Percentiles rank a stretch among this genome's conserved stretches.
phyloP scores from a whole-genome alignment of 2,888 invertebrate species.

The Nezara viridula region DNA sequence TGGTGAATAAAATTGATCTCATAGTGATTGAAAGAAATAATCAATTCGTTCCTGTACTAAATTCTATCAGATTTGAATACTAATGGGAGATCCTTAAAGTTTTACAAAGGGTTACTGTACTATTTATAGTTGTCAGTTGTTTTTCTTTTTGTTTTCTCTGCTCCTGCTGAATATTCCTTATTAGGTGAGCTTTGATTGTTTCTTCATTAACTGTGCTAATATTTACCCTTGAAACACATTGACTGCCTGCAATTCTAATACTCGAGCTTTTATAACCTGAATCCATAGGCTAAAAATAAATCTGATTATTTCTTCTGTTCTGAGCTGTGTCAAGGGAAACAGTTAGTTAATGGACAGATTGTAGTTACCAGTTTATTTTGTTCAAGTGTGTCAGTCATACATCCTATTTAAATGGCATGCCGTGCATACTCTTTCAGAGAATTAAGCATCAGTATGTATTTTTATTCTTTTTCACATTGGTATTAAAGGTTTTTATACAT shows the following conservation, averaged over 20 bases:
- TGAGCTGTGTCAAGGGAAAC: constrained; percentile 16
- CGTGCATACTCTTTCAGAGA: constrained; percentile 63
- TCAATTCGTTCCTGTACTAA: neutral
- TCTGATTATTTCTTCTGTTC: constrained; percentile 17
- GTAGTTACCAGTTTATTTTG: constrained; percentile 15
- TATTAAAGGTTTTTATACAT: neutral
- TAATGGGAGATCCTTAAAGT: neutral
- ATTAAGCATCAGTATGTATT: constrained; percentile 60
- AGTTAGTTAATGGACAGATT: constrained; percentile 42
- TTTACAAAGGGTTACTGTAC: neutral
- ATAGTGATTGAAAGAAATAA: neutral
- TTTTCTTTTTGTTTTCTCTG: constrained; percentile 9
- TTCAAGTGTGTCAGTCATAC: constrained; percentile 12
- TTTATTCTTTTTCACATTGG: constrained; percentile 29
- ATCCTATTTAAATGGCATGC: constrained; percentile 62
- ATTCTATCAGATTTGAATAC: constrained; percentile 12
- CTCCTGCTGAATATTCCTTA: constrained; percentile 27
- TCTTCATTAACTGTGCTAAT: constrained; percentile 50
- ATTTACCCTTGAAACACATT: constrained; percentile 50
- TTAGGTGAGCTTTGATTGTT: constrained; percentile 50
- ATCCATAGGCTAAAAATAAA: constrained; percentile 39
- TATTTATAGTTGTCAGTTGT: constrained; percentile 41
- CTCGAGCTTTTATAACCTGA: constrained; percentile 42
- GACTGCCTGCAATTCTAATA: constrained; percentile 47
- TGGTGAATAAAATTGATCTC: neutral